phyloP scores from a whole-genome alignment of 2,113 vertebrate species.

The Vidua chalybeata region DNA sequence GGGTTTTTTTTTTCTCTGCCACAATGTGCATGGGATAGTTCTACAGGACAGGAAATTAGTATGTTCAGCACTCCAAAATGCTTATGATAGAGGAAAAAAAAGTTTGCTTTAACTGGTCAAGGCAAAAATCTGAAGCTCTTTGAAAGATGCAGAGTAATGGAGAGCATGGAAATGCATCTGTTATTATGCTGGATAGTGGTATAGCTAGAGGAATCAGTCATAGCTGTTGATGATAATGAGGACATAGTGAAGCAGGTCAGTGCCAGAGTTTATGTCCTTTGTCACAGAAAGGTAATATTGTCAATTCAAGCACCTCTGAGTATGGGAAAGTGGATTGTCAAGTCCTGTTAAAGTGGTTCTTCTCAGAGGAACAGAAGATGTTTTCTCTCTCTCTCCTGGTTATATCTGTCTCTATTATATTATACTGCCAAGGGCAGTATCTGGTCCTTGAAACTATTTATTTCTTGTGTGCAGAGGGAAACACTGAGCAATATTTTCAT shows the following conservation, averaged over 20 bases:
- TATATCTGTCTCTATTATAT: constrained; percentile 32
- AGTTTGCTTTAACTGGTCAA: not conserved
- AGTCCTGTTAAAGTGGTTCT: not conserved
- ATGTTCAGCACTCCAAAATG: not conserved
- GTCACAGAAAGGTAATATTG: not conserved
- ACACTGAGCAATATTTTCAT: not conserved
- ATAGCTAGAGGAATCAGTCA: not conserved
- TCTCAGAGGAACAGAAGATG: not conserved
- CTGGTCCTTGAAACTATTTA: constrained; percentile 23
- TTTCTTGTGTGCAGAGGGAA: constrained; percentile 12
- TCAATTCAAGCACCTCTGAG: not conserved
- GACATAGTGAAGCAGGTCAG: not conserved
- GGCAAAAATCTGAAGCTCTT: not conserved
- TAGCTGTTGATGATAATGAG: not conserved
- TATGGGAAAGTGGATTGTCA: not conserved
- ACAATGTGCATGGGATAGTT: not conserved
- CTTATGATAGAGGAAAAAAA: not conserved
- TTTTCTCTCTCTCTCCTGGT: constrained; percentile 31
- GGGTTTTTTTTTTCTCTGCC: not conserved
- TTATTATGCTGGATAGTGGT: not conserved
- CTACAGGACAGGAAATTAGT: not conserved
- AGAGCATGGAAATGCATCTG: not conserved
- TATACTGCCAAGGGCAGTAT: constrained; percentile 23
- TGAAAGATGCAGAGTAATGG: not conserved
- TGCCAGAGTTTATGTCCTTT: not conserved